These are phyloP conservation scores for Drosophila lacteicornis DNA, from an alignment of 1,140 invertebrate species.

Conservation along the genomic window DNA sequence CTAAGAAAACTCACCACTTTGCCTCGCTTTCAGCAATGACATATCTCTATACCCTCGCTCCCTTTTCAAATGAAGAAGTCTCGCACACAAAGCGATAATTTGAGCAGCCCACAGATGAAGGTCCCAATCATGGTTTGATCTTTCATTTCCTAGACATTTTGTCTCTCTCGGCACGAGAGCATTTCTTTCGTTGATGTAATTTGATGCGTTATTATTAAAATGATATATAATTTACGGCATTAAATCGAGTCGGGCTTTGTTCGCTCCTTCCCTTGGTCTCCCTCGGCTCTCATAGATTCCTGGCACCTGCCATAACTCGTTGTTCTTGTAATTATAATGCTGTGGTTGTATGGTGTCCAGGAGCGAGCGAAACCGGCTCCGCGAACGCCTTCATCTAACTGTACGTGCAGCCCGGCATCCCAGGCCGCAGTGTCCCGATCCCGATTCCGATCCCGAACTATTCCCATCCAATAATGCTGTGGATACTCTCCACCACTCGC, in stretches of 20 bases:
- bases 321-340: constrained; percentile 71
- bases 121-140: constrained; percentile 31
- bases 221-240: constrained; percentile 77
- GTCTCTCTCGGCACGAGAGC: constrained; percentile 15
- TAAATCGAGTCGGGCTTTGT: constrained; percentile 58
- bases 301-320: constrained; percentile 71
- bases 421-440: constrained; percentile 13
- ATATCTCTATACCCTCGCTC: constrained; percentile 12
- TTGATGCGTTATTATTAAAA: constrained; percentile 80
- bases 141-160: constrained; percentile 42
- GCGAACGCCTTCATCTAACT: constrained; percentile 52
- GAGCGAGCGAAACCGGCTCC: constrained; percentile 61
- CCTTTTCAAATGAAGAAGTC: constrained; percentile 22
- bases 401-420: constrained; percentile 38
- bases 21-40: constrained; percentile 37
- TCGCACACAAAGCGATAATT: constrained; percentile 20
- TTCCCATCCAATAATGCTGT: constrained; percentile 10
- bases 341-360: constrained; percentile 29
- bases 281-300: constrained; percentile 14
- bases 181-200: constrained; percentile 60
- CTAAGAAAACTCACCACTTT: constrained; percentile 23
- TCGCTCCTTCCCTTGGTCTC: constrained; percentile 43
- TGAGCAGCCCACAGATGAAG: background rate
- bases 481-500: background rate
- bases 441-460: constrained; percentile 24